Base-by-base conservation (phyloP, 2,888 invertebrate species). In the Melanostoma mellinum region DNA sequence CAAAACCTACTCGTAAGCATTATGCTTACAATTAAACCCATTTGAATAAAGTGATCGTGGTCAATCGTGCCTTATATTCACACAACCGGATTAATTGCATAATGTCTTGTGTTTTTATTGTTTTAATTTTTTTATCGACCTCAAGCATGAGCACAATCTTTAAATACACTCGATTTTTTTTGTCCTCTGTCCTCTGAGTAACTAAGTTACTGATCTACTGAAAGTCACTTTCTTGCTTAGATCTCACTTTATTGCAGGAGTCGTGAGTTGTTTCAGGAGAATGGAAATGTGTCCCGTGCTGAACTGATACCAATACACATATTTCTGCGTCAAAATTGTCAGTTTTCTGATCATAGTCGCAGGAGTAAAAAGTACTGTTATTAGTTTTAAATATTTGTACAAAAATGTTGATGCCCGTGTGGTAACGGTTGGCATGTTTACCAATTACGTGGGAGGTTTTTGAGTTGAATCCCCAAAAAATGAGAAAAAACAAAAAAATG, bases 81-180 rank as follows among this genome's bases (percentile, higher is more conserved):
- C 56, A 77, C 82, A 82, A 82, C 82, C 82, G 82, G 82, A 82
- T 82, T 78, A 82, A 78, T 82, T 78, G 78, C 82, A 71, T 50
- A 77, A 75, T 72, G 58, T 63, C 73, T 78, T 50, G 60, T 42
- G 76, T 58, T 76, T 71, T 20, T 20, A 81, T 81, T 78, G 78
- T 82, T 68, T 75, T 65, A 75, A 63, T 67, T 68, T 63, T 76
- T 72, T 56, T 56, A 55, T 32, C 20, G 9, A 2, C 46, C 32
- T 53, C 10, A 55, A 56, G 65, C 65, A 46, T 38, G 53, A 60
- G 60, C 46, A 60, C 48, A 76, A 67, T 81, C 69, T 65, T 65
- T 71, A 46, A 69, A 74, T 76, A 20, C 20, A 20, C 20, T 20
- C 20, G 20, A 1, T 20, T 20, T 65, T 69, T 55, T 71, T 20